Evolutionary conservation across 2,113 vertebrate species (phyloP).

Genomic region (Platycercus adscitus): DNA sequence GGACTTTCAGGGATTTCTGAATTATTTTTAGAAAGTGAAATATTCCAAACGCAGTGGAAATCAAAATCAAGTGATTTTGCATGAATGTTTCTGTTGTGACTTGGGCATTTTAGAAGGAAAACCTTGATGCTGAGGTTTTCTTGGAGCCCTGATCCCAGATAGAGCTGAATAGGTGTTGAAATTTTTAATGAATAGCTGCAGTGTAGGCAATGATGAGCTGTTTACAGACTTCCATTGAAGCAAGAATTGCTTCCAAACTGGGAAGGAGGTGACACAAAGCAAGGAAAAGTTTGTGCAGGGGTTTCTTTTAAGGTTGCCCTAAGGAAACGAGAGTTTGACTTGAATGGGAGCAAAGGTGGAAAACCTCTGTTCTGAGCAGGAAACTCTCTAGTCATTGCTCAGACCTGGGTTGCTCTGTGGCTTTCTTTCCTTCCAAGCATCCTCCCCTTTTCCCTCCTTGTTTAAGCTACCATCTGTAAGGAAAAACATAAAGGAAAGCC

Average conservation of each 20-base stretch:
- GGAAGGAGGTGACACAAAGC: background rate
- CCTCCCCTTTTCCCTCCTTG: background rate
- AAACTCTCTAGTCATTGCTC: background rate
- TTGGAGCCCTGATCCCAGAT: background rate
- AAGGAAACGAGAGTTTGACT: background rate
- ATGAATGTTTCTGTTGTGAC: background rate
- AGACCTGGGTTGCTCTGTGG: background rate
- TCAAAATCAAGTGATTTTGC: background rate
- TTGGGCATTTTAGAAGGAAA: background rate
- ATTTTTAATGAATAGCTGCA: background rate
- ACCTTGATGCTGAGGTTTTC: background rate
- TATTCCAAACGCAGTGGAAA: background rate
- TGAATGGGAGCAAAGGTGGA: background rate
- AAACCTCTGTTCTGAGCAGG: background rate
- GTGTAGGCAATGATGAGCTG: background rate
- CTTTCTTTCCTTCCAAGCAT: background rate
- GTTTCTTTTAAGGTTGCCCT: background rate
- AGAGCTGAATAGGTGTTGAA: background rate
- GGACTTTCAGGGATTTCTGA: background rate
- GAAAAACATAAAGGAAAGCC: background rate
- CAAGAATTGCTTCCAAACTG: background rate
- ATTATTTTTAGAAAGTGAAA: background rate
- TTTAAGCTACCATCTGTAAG: background rate
- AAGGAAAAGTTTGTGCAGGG: background rate
- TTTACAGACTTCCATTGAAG: background rate